Percentiles rank a stretch among this genome's conserved stretches.
phyloP scores from a whole-genome alignment of 2,888 invertebrate species.

The Blomia tropicalis region DNA sequence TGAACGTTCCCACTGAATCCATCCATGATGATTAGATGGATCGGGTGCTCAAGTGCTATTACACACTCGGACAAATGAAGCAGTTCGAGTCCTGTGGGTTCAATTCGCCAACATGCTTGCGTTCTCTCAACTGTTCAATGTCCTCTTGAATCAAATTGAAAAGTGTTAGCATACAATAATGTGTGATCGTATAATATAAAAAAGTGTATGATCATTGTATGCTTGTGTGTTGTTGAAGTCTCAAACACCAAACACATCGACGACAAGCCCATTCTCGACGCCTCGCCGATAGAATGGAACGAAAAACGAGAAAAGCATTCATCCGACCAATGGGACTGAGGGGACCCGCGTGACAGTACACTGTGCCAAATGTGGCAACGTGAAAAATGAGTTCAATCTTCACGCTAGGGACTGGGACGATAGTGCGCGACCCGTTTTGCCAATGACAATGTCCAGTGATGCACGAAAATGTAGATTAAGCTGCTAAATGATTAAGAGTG shows the following conservation, averaged over 20 bases:
- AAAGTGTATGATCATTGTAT: not conserved
- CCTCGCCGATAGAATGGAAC: not conserved
- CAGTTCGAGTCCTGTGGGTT: not conserved
- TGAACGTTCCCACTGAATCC: no score
- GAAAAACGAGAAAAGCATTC: not conserved
- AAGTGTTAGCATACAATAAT: not conserved
- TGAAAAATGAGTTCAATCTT: constrained; percentile 13
- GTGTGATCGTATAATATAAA: not conserved
- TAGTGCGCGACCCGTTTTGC: not conserved
- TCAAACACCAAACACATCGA: no score
- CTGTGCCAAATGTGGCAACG: not conserved
- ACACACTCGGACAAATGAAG: not conserved
- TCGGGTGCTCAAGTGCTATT: not conserved
- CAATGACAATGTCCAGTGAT: not conserved
- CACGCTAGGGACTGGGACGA: not conserved
- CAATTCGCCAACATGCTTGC: not conserved
- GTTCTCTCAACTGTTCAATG: no score
- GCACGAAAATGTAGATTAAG: not conserved
- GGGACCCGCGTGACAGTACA: not conserved
- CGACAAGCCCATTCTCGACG: constrained; percentile 9
- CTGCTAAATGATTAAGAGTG: not conserved
- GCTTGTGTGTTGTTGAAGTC: no score
- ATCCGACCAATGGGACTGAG: not conserved
- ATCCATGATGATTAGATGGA: no score
- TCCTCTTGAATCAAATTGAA: not conserved